Evolutionary conservation across 1,140 invertebrate genomes (phyloP).

Genomic region (Solenopsis invicta): DNA sequence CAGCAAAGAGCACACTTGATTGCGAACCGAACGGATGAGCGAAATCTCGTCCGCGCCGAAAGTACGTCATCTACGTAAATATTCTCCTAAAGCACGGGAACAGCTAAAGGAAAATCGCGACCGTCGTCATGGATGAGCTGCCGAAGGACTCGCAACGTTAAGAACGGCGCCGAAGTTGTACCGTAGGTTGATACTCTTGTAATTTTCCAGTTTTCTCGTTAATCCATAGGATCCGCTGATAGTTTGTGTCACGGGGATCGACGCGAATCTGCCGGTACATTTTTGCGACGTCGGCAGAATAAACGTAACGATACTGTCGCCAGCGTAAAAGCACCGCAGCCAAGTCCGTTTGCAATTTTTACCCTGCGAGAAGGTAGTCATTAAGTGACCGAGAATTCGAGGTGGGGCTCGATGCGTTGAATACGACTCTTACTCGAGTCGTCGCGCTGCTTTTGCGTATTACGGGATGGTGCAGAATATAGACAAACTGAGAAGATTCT

Average conservation of each 20-base stretch:
- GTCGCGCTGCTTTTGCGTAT: neutral
- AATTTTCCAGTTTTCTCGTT: too few relatives aligned
- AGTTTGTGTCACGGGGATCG: too few relatives aligned
- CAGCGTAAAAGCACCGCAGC: neutral
- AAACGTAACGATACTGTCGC: too few relatives aligned
- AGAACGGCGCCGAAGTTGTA: neutral
- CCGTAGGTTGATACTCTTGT: neutral
- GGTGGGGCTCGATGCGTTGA: slow-evolving; percentile 47
- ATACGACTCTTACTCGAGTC: slow-evolving; percentile 23
- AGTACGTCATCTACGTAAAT: neutral
- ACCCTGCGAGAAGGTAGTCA: slow-evolving; percentile 20
- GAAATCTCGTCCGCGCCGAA: neutral
- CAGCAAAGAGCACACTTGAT: neutral
- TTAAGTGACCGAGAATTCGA: slow-evolving; percentile 34
- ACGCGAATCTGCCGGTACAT: too few relatives aligned
- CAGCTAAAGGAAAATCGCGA: neutral
- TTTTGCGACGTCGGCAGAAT: too few relatives aligned
- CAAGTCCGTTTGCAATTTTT: slow-evolving; percentile 48
- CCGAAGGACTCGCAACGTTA: neutral
- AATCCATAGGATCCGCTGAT: neutral
- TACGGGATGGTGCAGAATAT: slow-evolving; percentile 65
- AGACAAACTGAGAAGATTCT: neutral
- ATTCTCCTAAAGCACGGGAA: neutral
- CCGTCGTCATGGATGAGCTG: neutral
- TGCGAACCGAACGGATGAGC: neutral